Percentiles rank a stretch among this genome's conserved stretches.
Evolutionary conservation across 2,113 vertebrate genomes (phyloP).

Genomic region (Ailuropoda melanoleuca): DNA sequence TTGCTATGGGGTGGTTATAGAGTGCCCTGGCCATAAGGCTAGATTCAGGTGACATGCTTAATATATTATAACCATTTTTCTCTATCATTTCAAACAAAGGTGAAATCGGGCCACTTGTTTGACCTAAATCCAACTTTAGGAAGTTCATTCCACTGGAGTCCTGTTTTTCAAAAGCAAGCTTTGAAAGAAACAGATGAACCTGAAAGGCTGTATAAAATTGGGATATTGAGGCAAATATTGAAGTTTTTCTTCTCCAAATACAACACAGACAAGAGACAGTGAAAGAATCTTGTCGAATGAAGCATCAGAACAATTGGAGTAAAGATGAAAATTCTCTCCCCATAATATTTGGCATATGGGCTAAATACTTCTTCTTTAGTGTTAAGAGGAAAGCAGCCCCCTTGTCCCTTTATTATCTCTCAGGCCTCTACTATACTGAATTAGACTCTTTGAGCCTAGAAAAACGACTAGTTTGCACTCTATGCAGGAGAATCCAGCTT

Average conservation of each 20-base stretch:
- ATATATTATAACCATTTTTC: not conserved
- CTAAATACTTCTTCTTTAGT: not conserved
- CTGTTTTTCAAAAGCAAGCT: conserved; percentile 1
- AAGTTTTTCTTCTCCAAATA: not conserved
- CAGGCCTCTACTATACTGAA: not conserved
- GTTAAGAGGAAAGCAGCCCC: not conserved
- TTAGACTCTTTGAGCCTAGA: not conserved
- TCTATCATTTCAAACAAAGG: conserved; percentile 6
- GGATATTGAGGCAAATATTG: not conserved
- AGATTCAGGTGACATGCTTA: not conserved
- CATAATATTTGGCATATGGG: not conserved
- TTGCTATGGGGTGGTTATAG: not conserved
- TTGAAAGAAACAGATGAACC: conserved; percentile 7
- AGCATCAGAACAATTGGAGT: not conserved
- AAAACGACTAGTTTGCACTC: not conserved
- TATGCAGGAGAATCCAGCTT: not conserved
- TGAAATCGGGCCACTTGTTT: not conserved
- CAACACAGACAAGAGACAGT: not conserved
- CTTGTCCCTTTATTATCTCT: not conserved
- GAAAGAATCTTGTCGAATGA: conserved; percentile 26
- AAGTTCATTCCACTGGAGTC: not conserved
- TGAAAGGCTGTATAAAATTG: not conserved
- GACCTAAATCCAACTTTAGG: not conserved
- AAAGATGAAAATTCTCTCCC: not conserved
- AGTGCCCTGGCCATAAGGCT: not conserved